Conservation (phyloP, 1,140 invertebrate genomes). For the Nymphalis io region DNA sequence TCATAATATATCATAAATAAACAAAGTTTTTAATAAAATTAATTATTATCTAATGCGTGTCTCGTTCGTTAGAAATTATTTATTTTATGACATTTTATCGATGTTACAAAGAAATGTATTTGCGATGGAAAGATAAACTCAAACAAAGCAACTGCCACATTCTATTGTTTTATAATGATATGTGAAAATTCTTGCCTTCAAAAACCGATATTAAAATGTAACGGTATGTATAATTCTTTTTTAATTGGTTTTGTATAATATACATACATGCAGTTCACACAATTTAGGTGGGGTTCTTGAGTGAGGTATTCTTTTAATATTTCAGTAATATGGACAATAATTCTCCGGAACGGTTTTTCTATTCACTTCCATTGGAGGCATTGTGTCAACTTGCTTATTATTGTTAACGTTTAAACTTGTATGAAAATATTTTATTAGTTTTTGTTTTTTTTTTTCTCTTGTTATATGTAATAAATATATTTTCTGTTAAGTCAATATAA, state of each 20-base stretch:
- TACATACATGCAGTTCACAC: neutral
- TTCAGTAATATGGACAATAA: neutral
- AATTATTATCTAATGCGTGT: constrained; percentile 6
- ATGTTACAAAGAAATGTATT: constrained; percentile 62
- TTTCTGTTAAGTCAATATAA: too few relatives aligned
- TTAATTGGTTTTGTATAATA: constrained; percentile 17
- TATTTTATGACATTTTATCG: constrained; percentile 38
- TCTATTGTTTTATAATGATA: constrained; percentile 69
- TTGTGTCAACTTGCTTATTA: neutral
- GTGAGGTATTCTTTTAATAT: neutral
- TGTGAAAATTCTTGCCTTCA: constrained; percentile 57
- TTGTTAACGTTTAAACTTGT: too few relatives aligned
- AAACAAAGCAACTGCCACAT: constrained; percentile 61
- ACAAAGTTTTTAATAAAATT: too few relatives aligned
- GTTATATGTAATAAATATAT: too few relatives aligned
- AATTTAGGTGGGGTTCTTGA: neutral
- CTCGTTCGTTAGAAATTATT: constrained; percentile 9
- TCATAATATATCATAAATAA: too few relatives aligned
- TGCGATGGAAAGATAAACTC: constrained; percentile 59
- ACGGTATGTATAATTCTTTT: constrained; percentile 23
- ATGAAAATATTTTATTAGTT: too few relatives aligned
- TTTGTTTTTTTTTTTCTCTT: too few relatives aligned
- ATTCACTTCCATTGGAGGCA: too few relatives aligned
- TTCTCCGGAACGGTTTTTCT: neutral
- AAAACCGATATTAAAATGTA: constrained; percentile 24